phyloP scores from a whole-genome alignment of 2,113 vertebrate genomes.

The Alosa alosa region DNA sequence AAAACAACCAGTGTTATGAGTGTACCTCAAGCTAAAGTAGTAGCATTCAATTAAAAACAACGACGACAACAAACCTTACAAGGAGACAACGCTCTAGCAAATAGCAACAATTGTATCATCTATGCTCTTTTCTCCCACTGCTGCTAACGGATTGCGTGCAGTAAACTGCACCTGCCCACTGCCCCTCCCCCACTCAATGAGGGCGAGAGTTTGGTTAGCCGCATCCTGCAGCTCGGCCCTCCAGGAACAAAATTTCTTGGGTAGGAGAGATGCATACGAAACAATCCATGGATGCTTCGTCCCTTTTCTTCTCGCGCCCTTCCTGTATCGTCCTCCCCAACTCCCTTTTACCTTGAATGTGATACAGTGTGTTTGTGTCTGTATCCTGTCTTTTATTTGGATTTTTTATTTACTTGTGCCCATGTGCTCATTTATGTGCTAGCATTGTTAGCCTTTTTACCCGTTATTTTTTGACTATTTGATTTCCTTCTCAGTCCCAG shows the following conservation, averaged over 20 bases:
- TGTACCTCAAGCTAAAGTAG: too few species aligned
- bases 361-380: slow-evolving; percentile 24
- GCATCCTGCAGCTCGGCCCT: slow-evolving; percentile 99
- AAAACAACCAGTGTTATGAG: not conserved
- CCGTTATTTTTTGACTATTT: not conserved
- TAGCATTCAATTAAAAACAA: too few species aligned
- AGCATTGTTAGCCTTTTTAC: not conserved
- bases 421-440: slow-evolving; percentile 20
- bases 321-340: slow-evolving; percentile 56
- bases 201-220: slow-evolving; percentile 99
- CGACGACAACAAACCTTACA: not conserved
- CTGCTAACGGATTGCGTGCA: slow-evolving; percentile 91
- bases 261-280: slow-evolving; percentile 92
- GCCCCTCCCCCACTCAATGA: slow-evolving; percentile 99
- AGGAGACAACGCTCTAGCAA: not conserved
- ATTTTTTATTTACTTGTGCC: slow-evolving; percentile 18
- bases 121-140: slow-evolving; percentile 89
- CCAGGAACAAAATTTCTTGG: slow-evolving; percentile 99
- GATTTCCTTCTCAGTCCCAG: slow-evolving; percentile 22
- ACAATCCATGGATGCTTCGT: slow-evolving; percentile 90
- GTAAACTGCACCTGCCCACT: slow-evolving; percentile 99
- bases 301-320: slow-evolving; percentile 74
- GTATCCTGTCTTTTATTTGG: not conserved
- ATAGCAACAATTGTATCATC: slow-evolving; percentile 65
- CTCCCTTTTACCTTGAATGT: slow-evolving; percentile 12